A percentile compares a stretch with the other conserved stretches of the same genome.
Evolutionary conservation across 2,888 invertebrate species (phyloP).

Genomic region (Pterobdella sp.): DNA sequence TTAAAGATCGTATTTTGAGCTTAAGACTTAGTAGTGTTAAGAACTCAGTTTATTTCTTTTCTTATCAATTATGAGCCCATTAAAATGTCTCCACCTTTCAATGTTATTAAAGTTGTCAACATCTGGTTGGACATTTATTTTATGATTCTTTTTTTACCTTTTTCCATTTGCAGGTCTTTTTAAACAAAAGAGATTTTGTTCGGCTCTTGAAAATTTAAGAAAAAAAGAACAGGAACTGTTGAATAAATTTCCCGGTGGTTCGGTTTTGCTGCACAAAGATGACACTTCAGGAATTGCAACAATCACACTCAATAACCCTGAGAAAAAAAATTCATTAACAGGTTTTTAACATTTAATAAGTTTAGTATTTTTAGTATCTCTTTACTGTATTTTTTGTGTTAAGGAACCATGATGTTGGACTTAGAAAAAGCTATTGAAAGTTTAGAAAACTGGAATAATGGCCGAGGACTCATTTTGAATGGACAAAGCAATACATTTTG

Average conservation of each 20-base stretch:
- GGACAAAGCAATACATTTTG: conserved; percentile 54
- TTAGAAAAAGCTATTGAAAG: conserved; percentile 50
- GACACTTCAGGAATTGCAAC: conserved; percentile 52
- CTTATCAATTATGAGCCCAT: too few species aligned
- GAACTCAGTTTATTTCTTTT: too few species aligned
- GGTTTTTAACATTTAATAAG: conserved; percentile 44
- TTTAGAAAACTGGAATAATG: conserved; percentile 53
- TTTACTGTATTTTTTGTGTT: neutral
- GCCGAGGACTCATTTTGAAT: conserved; percentile 53
- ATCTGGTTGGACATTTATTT: too few species aligned
- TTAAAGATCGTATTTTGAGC: too few species aligned
- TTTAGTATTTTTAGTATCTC: neutral
- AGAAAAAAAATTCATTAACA: conserved; percentile 53
- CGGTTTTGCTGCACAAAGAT: conserved; percentile 43
- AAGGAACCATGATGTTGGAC: conserved; percentile 56
- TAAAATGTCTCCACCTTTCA: too few species aligned
- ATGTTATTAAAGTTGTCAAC: too few species aligned
- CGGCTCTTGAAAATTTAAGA: neutral
- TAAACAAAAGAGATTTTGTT: neutral
- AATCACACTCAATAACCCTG: conserved; percentile 50
- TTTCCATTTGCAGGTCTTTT: too few species aligned
- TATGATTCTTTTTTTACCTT: too few species aligned
- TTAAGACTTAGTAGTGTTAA: too few species aligned
- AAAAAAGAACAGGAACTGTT: conserved; percentile 27
- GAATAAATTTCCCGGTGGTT: conserved; percentile 30